Evolutionary conservation across 2,797 vertebrate genomes (phyloP), one percentile per base, ranked within the genome.

Genomic region (Danio kyathit): DNA sequence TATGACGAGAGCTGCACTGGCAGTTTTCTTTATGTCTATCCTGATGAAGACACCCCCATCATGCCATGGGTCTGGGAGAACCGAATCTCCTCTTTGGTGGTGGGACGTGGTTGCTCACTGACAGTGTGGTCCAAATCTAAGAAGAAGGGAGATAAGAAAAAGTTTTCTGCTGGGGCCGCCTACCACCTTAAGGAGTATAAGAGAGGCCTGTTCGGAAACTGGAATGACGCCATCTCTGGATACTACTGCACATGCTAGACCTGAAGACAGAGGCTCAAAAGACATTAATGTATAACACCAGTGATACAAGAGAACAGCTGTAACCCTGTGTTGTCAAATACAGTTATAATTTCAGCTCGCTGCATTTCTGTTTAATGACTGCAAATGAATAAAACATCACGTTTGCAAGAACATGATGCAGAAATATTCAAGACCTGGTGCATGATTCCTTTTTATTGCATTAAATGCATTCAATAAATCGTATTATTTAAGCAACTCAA

Each of bases 1-100:
- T 95, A 95, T 0, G 86, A 92, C 0, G 87, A 92, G 48, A 94
- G 94, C 91, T 95, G 94, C 6, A 14, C 0, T 0, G 94, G 95
- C 0, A 12, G 64, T 0, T 87, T 56, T 63, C 69, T 95, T 4
- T 11, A 83, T 0, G 21, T 90, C 49, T 40, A 9, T 2, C 72
- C 91, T 0, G 67, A 0, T 0, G 2, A 80, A 0, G 94, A 95
- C 13, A 10, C 87, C 16, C 95, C 94, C n/a, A 93, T 82, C 83
- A 83, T 95, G 74, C 88, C 92, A 0, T 1, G 0, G 0, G 0
- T 0, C 2, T 95, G 93, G 92, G 61, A 79, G 2, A 82, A 85
- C 67, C 40, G 14, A 0, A 0, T 43, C 21, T 95, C 95, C 0
- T 94, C 94, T 0, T 29, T 95, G 7, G 94, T 95, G 80, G 95